Percentiles rank a stretch among this genome's conserved stretches.
Conservation (phyloP, 2,888 invertebrate species). For the Troides oblongomaculatus region DNA sequence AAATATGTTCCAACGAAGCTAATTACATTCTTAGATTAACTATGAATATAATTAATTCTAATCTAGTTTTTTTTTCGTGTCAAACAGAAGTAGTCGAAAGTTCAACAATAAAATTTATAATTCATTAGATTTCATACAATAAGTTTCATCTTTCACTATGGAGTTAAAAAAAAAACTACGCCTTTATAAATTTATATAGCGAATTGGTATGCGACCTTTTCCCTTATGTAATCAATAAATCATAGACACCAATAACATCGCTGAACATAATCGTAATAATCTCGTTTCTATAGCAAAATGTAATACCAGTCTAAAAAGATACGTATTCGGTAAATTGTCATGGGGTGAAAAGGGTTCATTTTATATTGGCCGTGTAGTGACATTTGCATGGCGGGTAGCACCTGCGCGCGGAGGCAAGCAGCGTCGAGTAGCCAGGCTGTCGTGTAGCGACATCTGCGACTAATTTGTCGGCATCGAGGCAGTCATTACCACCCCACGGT, state of each 20-base stretch:
- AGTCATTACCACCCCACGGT: conserved; percentile 64
- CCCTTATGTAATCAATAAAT: conserved; percentile 17
- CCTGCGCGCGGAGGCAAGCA: conserved; percentile 60
- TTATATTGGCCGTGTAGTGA: conserved; percentile 44
- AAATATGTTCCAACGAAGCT: neutral
- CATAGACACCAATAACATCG: conserved; percentile 5
- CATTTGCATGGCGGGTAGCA: conserved; percentile 57
- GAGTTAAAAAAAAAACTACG: neutral
- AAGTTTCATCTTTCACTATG: neutral
- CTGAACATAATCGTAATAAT: conserved; percentile 15
- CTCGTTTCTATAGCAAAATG: conserved; percentile 11
- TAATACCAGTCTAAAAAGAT: conserved; percentile 1
- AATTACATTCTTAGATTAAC: conserved; percentile 22
- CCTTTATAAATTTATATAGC: neutral
- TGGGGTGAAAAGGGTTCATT: conserved; percentile 29
- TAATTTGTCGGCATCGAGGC: conserved; percentile 71
- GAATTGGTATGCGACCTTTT: conserved; percentile 5
- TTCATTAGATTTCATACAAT: no score
- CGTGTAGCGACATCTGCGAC: conserved; percentile 72
- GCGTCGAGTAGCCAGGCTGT: conserved; percentile 63
- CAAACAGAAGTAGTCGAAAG: no score
- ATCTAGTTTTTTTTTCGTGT: neutral
- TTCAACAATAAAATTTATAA: no score
- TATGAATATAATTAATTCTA: neutral
- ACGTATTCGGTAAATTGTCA: conserved; percentile 2